Evolutionary conservation across 2,888 invertebrate genomes (phyloP).

Genomic region (Idaea biselata): DNA sequence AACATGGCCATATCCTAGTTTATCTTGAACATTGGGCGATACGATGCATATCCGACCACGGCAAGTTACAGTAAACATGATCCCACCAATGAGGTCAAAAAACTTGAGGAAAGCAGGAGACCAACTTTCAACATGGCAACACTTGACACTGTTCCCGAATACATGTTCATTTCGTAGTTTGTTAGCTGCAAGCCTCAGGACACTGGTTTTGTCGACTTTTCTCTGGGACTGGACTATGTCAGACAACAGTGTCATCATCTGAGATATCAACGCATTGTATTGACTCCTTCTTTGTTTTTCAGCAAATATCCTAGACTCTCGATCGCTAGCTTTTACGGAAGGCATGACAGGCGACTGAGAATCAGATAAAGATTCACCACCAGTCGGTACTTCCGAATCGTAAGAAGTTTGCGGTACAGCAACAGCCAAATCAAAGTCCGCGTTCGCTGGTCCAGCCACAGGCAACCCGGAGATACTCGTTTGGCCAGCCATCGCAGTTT

Average conservation of each 20-base stretch:
- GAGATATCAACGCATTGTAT: constrained; percentile 91
- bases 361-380: constrained; percentile 71
- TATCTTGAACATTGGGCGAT: constrained; percentile 90
- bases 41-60: constrained; percentile 92
- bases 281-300: constrained; percentile 95
- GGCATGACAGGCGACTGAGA: constrained; percentile 67
- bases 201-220: constrained; percentile 94
- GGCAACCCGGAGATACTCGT: constrained; percentile 33
- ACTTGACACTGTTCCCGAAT: constrained; percentile 78
- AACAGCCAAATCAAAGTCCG: constrained; percentile 54
- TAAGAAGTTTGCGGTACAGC: constrained; percentile 44
- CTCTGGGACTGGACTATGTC: constrained; percentile 90
- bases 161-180: constrained; percentile 90
- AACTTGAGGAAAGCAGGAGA: constrained; percentile 81
- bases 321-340: constrained; percentile 82
- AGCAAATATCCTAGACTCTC: constrained; percentile 91
- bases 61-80: constrained; percentile 89
- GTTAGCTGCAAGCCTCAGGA: constrained; percentile 91
- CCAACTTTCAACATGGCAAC: constrained; percentile 70
- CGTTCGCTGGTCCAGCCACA: constrained; percentile 27
- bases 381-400: constrained; percentile 45
- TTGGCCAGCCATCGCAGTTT: constrained; percentile 46
- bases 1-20: constrained; percentile 92
- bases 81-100: constrained; percentile 87
- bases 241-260: constrained; percentile 91